These are phyloP conservation scores for Pardosa pseudoannulata DNA, from an alignment of 2,888 invertebrate species.

Conservation along the genomic window DNA sequence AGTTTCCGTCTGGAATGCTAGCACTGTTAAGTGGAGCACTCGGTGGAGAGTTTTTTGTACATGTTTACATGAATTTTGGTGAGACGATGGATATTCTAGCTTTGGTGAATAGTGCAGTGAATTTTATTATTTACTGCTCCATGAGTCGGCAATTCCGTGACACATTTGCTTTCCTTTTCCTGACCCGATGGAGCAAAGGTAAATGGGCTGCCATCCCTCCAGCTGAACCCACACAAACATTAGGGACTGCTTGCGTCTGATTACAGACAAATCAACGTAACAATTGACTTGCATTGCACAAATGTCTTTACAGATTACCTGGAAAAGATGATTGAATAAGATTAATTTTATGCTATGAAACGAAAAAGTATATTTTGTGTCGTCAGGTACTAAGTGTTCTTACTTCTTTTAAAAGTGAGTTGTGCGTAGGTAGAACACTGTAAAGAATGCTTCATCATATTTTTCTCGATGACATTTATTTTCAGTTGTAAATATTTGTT, in stretches of 20 bases:
- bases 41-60: slow-evolving; percentile 83
- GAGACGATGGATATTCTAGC: slow-evolving; percentile 94
- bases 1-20: slow-evolving; percentile 88
- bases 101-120: slow-evolving; percentile 92
- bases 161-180: slow-evolving; percentile 82
- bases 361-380: too few species aligned
- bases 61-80: slow-evolving; percentile 81
- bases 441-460: too few species aligned
- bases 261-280: too few species aligned
- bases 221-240: slow-evolving; percentile 64
- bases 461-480: too few species aligned
- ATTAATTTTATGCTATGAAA: too few species aligned
- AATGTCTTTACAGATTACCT: too few species aligned
- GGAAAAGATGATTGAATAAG: too few species aligned
- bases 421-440: too few species aligned
- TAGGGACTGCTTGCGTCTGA: slow-evolving; percentile 71
- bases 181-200: slow-evolving; percentile 77
- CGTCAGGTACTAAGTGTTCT: too few species aligned
- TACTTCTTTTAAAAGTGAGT: too few species aligned
- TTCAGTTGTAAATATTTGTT: too few species aligned
- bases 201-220: slow-evolving; percentile 81
- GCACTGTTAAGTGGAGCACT: slow-evolving; percentile 88
- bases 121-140: slow-evolving; percentile 93
- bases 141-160: slow-evolving; percentile 94
- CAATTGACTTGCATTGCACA: too few species aligned